Evolutionary conservation across 2,797 vertebrate species (phyloP).

Genomic region (Onychomys leucogaster): DNA sequence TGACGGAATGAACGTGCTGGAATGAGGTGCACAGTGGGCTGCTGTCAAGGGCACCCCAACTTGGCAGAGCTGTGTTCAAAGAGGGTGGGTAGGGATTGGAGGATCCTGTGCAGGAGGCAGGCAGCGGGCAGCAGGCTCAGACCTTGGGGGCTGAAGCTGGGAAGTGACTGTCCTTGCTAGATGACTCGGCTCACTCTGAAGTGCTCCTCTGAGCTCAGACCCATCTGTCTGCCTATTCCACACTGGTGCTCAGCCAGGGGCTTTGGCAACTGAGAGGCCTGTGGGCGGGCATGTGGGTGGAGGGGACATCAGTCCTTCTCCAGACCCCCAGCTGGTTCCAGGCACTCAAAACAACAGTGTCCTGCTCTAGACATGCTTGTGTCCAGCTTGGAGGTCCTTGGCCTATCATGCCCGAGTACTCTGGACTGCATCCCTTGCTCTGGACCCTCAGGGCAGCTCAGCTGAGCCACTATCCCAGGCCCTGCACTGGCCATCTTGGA

Average conservation of each 20-base stretch:
- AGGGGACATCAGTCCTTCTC: not conserved
- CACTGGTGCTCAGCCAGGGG: not conserved
- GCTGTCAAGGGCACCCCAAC: not conserved
- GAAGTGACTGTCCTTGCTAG: slow-evolving; percentile 46
- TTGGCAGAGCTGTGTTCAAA: not conserved
- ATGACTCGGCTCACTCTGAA: slow-evolving; percentile 42
- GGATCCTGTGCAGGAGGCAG: not conserved
- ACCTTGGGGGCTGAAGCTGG: slow-evolving; percentile 23
- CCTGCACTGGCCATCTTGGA: not conserved
- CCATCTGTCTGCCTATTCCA: slow-evolving; percentile 58
- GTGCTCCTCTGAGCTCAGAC: not conserved
- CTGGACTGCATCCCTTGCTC: not conserved
- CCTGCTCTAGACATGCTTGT: not conserved
- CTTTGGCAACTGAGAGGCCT: not conserved
- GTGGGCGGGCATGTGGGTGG: fast-evolving
- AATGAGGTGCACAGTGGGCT: not conserved
- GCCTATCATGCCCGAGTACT: not conserved
- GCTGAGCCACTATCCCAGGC: not conserved
- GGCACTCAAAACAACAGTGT: not conserved
- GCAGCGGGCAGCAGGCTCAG: not conserved
- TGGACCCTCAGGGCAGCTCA: not conserved
- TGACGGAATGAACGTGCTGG: not conserved
- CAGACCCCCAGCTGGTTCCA: not conserved
- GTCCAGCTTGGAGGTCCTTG: not conserved
- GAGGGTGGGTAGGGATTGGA: not conserved